Base-by-base conservation (phyloP, 2,113 vertebrate genomes). In the Calidris pygmaea region DNA sequence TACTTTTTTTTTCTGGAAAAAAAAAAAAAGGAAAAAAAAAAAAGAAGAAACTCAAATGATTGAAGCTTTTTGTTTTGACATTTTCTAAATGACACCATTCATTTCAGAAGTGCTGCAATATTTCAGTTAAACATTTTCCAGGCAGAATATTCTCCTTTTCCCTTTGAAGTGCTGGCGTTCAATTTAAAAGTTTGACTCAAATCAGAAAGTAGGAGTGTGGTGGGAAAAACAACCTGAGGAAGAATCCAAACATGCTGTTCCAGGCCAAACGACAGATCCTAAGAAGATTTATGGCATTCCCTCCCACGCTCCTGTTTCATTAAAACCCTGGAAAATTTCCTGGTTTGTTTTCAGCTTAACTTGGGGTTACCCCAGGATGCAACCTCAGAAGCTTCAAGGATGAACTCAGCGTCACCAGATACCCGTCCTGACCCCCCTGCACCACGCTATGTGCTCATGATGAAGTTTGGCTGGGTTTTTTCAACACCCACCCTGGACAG, bases 361-460 rank as follows among this genome's bases (percentile, higher is more conserved):
- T 34, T 20, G 41, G 11, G 56, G 11, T 48, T 62, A 53, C 70
- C 30, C 41, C 23, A 39, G 50, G 65, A 39, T 21, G 10, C 14
- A 43, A 56, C 2, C 62, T 55, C 80, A 29, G 85, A 14, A 77
- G 65, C 59, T 85, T 41, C 14, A 26, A 7, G 90, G 66, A 50
- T 34, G 48, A 63, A 3, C 52, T 27, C 26, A 22, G 76, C 62
- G 47, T 20, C 45, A 22, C 56, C 63, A 35, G 22, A 16, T 3
- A 29, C n/a, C 39, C 3, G 0, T 29, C 47, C 45, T 35, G 24
- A 27, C 59, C 52, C 84, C 19, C 35, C 30, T 9, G 55, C 48
- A n/a, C 32, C 1, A 1, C 5, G 6, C 16, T 1, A 16, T 3
- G 12, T 16, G 5, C 3, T 2, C 0, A 2, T 3, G 1, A 5